Percentiles rank a stretch among this genome's conserved stretches.
These are phyloP conservation scores for Pocota personata DNA, from an alignment of 2,888 invertebrate species.

Conservation along the genomic window DNA sequence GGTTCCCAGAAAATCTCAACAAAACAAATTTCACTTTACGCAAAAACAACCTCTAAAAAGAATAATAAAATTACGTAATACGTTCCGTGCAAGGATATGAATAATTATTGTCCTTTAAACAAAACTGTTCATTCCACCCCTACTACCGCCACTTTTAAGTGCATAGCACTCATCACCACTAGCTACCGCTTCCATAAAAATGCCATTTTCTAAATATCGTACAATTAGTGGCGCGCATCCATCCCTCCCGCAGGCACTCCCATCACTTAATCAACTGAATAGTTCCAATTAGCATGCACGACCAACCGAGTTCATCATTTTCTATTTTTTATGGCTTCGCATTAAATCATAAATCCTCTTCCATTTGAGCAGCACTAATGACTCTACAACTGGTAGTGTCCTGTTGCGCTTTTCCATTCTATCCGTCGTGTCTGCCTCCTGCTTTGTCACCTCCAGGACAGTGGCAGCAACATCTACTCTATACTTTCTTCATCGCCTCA, in stretches of 20 bases:
- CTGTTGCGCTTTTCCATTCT: conserved; percentile 63
- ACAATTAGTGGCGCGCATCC: conserved; percentile 33
- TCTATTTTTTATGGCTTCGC: conserved; percentile 39
- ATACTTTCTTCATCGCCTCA: neutral
- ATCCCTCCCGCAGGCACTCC: neutral
- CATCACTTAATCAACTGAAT: conserved; percentile 60
- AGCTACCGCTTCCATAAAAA: neutral
- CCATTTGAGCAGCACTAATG: conserved; percentile 67
- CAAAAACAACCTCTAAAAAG: neutral
- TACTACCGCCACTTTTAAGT: neutral
- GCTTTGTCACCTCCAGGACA: conserved; percentile 10
- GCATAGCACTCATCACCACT: neutral
- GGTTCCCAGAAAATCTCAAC: neutral
- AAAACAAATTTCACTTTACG: neutral
- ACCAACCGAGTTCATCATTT: conserved; percentile 48
- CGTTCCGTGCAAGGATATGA: neutral
- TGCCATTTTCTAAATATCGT: conserved; percentile 37
- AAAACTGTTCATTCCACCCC: neutral
- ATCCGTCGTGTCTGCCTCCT: neutral
- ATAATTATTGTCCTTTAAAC: neutral
- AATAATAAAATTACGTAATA: neutral
- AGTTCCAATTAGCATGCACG: conserved; percentile 57
- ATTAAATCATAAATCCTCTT: conserved; percentile 63
- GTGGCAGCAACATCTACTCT: neutral
- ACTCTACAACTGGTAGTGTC: conserved; percentile 52